Percentiles rank a stretch among this genome's conserved stretches.
Evolutionary conservation across 2,113 vertebrate genomes (phyloP).

Genomic region (Cavia porcellus): DNA sequence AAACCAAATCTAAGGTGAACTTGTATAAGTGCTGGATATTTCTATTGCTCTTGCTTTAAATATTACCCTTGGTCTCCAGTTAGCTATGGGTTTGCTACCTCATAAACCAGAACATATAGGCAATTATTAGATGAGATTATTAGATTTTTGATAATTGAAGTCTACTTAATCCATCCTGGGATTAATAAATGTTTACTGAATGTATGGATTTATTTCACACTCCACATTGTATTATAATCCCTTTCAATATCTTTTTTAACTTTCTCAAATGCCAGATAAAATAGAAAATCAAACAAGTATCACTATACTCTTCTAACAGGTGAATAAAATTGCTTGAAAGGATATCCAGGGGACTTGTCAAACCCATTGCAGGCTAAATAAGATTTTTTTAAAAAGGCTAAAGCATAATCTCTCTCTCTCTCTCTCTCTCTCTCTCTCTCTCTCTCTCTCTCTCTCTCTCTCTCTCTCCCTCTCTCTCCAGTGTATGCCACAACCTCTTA

Average conservation of each 20-base stretch:
- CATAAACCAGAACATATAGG: not conserved
- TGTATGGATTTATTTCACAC: slow-evolving; percentile 3
- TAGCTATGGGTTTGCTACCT: not conserved
- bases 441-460: too few relatives aligned
- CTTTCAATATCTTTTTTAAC: slow-evolving; percentile 4
- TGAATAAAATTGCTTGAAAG: not conserved
- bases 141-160: slow-evolving; percentile 6
- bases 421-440: too few relatives aligned
- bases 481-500: not conserved
- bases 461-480: too few relatives aligned
- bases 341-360: not conserved
- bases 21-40: not conserved
- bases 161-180: not conserved
- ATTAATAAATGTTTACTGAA: not conserved
- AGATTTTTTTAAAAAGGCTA: not conserved
- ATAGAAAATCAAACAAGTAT: not conserved
- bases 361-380: not conserved
- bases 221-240: not conserved
- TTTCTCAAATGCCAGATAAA: slow-evolving; percentile 5
- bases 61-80: not conserved
- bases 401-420: not conserved
- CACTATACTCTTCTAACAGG: not conserved
- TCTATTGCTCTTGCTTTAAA: not conserved
- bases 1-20: not conserved
- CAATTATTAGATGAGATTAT: not conserved